Conservation (phyloP, 1,140 invertebrate species). For the Caerostris darwini region DNA sequence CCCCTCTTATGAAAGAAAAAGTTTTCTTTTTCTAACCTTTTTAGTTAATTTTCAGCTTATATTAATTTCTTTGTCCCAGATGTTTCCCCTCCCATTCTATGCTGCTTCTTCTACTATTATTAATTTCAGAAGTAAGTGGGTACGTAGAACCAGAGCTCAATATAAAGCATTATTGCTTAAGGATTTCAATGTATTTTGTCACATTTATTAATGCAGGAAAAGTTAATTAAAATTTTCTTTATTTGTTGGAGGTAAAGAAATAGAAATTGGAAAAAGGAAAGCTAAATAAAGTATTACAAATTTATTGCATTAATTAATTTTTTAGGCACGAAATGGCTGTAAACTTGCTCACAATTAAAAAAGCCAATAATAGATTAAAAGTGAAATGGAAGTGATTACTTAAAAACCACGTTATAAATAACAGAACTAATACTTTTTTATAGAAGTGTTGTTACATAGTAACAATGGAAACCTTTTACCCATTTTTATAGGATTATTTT, state of each 20-base stretch:
- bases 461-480: too few relatives aligned
- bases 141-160: neutral
- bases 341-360: too few relatives aligned
- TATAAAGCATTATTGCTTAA: neutral
- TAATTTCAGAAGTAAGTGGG: neutral
- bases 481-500: too few relatives aligned
- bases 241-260: neutral
- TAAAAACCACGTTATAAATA: too few relatives aligned
- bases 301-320: too few relatives aligned
- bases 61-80: constrained; percentile 15
- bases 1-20: neutral
- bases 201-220: neutral
- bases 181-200: neutral
- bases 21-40: neutral
- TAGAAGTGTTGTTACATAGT: too few relatives aligned
- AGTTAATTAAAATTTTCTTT: neutral
- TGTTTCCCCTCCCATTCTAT: neutral
- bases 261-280: too few relatives aligned
- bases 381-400: too few relatives aligned
- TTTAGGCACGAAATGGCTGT: too few relatives aligned
- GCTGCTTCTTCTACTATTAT: neutral
- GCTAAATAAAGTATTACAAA: too few relatives aligned
- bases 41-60: neutral
- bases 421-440: too few relatives aligned
- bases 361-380: too few relatives aligned